phyloP scores from a whole-genome alignment of 1,140 invertebrate genomes.

The Cotesia glomerata region DNA sequence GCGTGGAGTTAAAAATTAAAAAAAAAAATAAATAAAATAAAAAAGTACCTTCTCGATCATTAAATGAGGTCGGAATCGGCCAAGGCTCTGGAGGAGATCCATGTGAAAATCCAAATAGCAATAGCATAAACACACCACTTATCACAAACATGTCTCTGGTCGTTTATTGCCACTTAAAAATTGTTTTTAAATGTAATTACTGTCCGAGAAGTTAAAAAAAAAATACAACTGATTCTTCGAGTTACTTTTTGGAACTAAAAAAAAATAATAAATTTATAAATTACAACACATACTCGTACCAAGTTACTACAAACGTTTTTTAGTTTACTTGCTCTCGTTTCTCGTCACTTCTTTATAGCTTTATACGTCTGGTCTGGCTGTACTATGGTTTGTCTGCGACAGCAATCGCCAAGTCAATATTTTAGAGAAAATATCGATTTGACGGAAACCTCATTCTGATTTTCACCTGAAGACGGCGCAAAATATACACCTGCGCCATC shows the following conservation, averaged over 20 bases:
- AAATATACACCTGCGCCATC: too few relatives aligned
- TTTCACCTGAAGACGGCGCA: constrained; percentile 31
- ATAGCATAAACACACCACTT: constrained; percentile 48
- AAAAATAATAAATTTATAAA: not conserved
- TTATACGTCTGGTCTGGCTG: too few relatives aligned
- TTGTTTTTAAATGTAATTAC: not conserved
- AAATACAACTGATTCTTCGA: not conserved
- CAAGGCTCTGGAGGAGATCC: constrained; percentile 43
- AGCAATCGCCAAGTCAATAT: constrained; percentile 60
- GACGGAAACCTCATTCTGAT: constrained; percentile 44
- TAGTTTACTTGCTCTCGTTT: constrained; percentile 17
- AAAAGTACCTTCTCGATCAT: constrained; percentile 60
- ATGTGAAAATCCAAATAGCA: constrained; percentile 53
- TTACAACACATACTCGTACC: not conserved
- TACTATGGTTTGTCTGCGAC: constrained; percentile 45
- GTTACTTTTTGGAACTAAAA: not conserved
- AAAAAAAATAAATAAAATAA: constrained; percentile 34
- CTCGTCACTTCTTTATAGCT: too few relatives aligned
- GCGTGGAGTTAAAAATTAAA: not conserved
- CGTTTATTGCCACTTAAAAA: constrained; percentile 15
- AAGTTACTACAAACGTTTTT: constrained; percentile 44
- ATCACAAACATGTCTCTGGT: constrained; percentile 47
- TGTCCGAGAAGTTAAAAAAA: not conserved
- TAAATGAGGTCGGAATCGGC: constrained; percentile 55
- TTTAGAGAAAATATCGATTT: constrained; percentile 62